phyloP scores from a whole-genome alignment of 2,113 vertebrate species.

The Rallus limicola region DNA sequence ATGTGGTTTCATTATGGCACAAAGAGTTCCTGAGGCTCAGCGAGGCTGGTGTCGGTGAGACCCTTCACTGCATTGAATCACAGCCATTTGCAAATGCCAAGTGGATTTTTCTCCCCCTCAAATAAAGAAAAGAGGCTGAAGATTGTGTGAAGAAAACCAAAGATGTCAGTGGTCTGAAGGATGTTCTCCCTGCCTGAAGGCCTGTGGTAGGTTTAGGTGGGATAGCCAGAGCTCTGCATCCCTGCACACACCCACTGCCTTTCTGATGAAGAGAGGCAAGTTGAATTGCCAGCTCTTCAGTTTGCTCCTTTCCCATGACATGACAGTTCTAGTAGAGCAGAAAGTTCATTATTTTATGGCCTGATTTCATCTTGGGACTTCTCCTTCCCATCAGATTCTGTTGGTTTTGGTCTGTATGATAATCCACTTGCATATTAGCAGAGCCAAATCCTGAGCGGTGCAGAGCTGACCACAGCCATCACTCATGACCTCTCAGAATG shows the following conservation, averaged over 20 bases:
- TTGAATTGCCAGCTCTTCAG: not conserved
- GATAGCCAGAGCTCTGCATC: not conserved
- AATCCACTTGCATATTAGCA: not conserved
- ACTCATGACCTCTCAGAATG: not conserved
- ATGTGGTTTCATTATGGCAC: not conserved
- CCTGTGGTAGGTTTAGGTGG: not conserved
- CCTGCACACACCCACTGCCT: not conserved
- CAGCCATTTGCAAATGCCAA: constrained; percentile 32
- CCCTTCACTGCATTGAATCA: not conserved
- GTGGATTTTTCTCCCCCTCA: not conserved
- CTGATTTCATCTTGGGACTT: not conserved
- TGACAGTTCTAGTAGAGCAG: not conserved
- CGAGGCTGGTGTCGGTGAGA: not conserved
- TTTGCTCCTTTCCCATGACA: not conserved
- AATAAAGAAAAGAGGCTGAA: not conserved
- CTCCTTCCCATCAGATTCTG: not conserved
- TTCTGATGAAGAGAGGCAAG: not conserved
- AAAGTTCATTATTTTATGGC: not conserved
- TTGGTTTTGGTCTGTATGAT: not conserved
- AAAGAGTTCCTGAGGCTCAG: constrained; percentile 17
- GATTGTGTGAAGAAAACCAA: not conserved
- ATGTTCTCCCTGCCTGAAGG: not conserved
- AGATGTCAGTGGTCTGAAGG: not conserved
- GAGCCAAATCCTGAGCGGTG: fast-evolving
- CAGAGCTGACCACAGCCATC: not conserved